Percentiles rank a stretch among this genome's conserved stretches.
Evolutionary conservation across 2,113 vertebrate genomes (phyloP).

Genomic region (Cavia porcellus): DNA sequence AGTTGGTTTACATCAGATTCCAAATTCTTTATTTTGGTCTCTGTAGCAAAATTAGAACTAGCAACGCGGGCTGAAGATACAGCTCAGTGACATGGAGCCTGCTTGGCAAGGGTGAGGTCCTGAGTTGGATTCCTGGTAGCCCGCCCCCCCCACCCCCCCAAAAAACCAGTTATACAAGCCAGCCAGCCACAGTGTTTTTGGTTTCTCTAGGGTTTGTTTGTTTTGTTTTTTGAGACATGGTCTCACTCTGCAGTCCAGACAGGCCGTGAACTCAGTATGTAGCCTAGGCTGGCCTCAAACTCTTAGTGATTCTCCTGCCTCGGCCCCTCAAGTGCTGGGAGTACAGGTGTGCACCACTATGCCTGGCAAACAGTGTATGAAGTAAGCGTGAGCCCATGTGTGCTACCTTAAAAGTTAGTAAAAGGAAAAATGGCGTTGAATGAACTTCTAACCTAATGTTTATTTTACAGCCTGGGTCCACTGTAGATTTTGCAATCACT

Average conservation of each 20-base stretch:
- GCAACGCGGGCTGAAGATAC: not conserved
- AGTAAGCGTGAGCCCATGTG: not conserved
- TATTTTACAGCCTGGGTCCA: slow-evolving; percentile 94
- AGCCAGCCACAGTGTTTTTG: not conserved
- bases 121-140: no score
- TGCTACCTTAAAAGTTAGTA: slow-evolving; percentile 29
- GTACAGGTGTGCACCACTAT: not conserved
- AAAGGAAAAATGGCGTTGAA: slow-evolving; percentile 12
- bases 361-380: not conserved
- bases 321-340: not conserved
- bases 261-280: not conserved
- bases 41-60: slow-evolving; percentile 26
- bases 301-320: not conserved
- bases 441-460: not conserved
- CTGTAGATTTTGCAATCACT: slow-evolving; percentile 91
- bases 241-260: not conserved
- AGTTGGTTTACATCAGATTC: not conserved
- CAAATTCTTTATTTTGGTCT: not conserved
- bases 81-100: no score
- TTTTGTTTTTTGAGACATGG: not conserved
- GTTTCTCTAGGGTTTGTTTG: not conserved
- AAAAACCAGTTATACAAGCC: not conserved
- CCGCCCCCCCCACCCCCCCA: no score
- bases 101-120: no score
- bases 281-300: not conserved